Conservation (phyloP, 2,888 invertebrate genomes). For the Tricholauxania praeusta region DNA sequence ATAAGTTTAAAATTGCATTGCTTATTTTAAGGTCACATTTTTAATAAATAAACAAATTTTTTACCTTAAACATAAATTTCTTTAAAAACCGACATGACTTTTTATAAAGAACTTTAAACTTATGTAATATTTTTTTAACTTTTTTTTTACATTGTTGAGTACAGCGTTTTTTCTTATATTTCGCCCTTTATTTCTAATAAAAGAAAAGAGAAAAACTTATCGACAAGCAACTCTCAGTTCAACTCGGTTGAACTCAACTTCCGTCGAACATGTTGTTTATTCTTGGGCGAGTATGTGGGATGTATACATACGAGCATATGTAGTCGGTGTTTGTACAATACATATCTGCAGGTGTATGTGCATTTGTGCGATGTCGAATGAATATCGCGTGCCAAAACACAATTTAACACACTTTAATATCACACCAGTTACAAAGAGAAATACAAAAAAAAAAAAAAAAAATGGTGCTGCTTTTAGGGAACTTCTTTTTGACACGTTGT, state of each 20-base stretch:
- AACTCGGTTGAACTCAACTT: not conserved
- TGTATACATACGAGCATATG: constrained; percentile 32
- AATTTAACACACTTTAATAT: constrained; percentile 41
- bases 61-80: no score
- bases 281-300: constrained; percentile 33
- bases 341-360: not conserved
- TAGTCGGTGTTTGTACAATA: not conserved
- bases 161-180: not conserved
- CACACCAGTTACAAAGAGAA: no score
- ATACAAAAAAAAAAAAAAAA: no score
- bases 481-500: constrained; percentile 48
- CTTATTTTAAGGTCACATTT: no score
- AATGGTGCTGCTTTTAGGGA: constrained; percentile 34
- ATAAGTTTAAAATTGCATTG: no score
- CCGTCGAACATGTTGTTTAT: constrained; percentile 20
- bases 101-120: no score
- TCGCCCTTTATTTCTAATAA: not conserved
- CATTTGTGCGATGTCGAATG: not conserved
- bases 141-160: not conserved
- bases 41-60: no score
- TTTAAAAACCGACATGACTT: no score
- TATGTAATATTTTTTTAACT: not conserved
- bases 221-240: not conserved
- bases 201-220: constrained; percentile 7
- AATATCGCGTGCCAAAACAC: constrained; percentile 50